Evolutionary conservation across 2,888 invertebrate genomes (phyloP), one percentile per base, ranked within the genome.

Genomic region (Pollenia angustigena): DNA sequence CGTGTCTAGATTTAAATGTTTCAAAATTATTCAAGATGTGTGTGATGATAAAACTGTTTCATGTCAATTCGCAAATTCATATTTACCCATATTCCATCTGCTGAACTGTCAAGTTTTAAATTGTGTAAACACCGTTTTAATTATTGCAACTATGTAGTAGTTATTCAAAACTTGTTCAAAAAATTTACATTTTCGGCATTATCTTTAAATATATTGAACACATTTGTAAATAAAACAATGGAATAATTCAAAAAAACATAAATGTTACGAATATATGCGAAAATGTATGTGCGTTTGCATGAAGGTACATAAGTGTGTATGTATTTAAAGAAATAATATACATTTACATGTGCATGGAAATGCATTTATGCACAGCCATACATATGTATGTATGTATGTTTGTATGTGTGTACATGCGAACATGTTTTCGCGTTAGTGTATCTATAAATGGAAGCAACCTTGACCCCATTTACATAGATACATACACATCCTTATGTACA

Each of bases 81-180:
- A 86, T 71, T 87, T 87, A 87, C 87, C 87, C 87, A 87, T 87
- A 80, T 87, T 87, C 87, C 87, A 87, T 76, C 81, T 68, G 87
- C 72, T 75, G 46, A 79, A 76, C 76, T 81, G 32, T 81, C 11
- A 52, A 52, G 14, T 76, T 42, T 72, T 64, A 10, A 60, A 50
- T 75, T 42, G 48, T 44, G n/a, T 85, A 23, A 23, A 62, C 32
- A 75, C 68, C 9, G 58, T 54, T 74, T 32, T 32, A 56, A 4
- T 62, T 48, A 56, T 32, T 12, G 6, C 60, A 50, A 42, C 52
- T 76, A 54, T 50, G 16, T 54, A 48, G 16, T 56, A 16, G 11
- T 48, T 16, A 32, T 78, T 46, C 40, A 4, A 10, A 42, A 66
- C 54, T 69, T 58, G 14, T 60, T 62, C 4, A 18, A 18, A 7